phyloP scores from a whole-genome alignment of 1,140 invertebrate species.

The Galleria mellonella region DNA sequence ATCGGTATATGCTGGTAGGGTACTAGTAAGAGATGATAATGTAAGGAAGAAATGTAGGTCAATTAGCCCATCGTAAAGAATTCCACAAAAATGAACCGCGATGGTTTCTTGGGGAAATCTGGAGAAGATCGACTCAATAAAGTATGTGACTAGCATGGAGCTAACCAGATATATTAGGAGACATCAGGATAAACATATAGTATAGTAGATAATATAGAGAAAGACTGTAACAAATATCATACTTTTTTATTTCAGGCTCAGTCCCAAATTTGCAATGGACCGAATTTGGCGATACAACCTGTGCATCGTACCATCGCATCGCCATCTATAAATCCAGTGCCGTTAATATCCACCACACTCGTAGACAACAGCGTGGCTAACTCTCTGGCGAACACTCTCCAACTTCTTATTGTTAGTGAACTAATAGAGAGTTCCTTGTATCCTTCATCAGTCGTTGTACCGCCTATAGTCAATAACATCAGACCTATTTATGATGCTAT shows the following conservation, averaged over 20 bases:
- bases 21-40: too few species aligned
- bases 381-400: slow-evolving; percentile 40
- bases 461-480: neutral
- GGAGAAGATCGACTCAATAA: too few species aligned
- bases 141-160: too few species aligned
- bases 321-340: neutral
- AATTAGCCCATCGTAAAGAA: too few species aligned
- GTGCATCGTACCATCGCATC: too few species aligned
- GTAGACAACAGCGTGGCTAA: slow-evolving; percentile 40
- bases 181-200: too few species aligned
- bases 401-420: slow-evolving; percentile 41
- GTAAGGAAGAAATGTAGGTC: too few species aligned
- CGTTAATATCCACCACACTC: slow-evolving; percentile 21
- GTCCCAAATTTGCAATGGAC: neutral
- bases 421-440: slow-evolving; percentile 25
- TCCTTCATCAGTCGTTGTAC: neutral
- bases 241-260: neutral
- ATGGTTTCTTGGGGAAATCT: too few species aligned
- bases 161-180: too few species aligned
- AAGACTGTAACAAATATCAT: neutral
- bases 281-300: neutral
- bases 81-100: too few species aligned
- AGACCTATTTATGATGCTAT: slow-evolving; percentile 18
- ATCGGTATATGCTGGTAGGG: too few species aligned
- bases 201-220: too few species aligned